Conservation (phyloP, 2,888 invertebrate genomes). For the Nowickia ferox region DNA sequence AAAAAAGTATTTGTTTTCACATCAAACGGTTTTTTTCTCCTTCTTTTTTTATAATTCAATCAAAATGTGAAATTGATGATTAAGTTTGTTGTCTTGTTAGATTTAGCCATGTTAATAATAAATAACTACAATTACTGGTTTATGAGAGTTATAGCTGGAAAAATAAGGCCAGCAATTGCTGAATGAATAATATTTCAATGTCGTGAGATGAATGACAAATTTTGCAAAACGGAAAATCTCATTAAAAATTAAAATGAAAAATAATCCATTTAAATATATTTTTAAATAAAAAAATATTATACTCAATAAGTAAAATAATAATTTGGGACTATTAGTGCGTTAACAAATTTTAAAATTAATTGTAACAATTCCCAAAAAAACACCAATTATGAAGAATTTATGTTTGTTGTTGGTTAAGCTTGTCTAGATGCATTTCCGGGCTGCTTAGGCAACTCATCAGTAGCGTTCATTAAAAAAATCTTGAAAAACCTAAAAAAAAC, state of each 20-base stretch:
- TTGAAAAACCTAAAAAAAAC: no score
- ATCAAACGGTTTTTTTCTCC: constrained; percentile 7
- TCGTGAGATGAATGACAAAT: neutral
- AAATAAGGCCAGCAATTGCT: constrained; percentile 40
- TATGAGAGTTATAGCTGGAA: neutral
- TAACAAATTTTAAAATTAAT: no score
- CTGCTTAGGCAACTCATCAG: no score
- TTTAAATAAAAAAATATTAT: no score
- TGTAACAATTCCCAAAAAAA: no score
- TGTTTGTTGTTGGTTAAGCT: no score
- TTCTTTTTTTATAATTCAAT: constrained; percentile 38
- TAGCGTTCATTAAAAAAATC: no score
- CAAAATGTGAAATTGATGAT: constrained; percentile 47
- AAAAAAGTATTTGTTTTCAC: constrained; percentile 28
- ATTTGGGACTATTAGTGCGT: no score
- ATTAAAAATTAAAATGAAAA: neutral
- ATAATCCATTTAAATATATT: no score
- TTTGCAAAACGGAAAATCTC: neutral
- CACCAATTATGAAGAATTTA: no score
- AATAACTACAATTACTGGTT: constrained; percentile 26
- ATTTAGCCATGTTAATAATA: constrained; percentile 22
- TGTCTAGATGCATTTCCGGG: no score
- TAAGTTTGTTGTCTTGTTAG: constrained; percentile 20
- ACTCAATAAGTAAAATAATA: no score
- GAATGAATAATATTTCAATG: constrained; percentile 37